Conservation (phyloP, 1,140 invertebrate genomes). For the Psilanteris sp. region DNA sequence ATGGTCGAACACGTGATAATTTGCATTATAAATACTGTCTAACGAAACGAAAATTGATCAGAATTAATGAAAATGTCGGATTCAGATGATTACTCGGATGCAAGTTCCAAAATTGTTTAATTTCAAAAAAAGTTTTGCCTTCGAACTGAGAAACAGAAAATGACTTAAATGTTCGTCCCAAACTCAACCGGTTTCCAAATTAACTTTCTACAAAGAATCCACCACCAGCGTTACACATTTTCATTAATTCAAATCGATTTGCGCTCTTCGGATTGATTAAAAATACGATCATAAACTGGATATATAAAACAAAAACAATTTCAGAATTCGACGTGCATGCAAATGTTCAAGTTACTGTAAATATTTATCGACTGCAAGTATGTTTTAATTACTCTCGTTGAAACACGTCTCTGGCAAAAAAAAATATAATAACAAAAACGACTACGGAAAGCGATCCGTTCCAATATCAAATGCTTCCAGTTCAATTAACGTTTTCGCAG, state of each 20-base stretch:
- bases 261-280: neutral
- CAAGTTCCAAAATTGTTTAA: too few relatives aligned
- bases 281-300: neutral
- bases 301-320: conserved; percentile 9
- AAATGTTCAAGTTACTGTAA: conserved; percentile 15
- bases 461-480: conserved; percentile 1
- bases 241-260: neutral
- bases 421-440: conserved; percentile 1
- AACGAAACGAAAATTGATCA: too few relatives aligned
- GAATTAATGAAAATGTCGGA: too few relatives aligned
- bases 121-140: too few relatives aligned
- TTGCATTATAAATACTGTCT: too few relatives aligned
- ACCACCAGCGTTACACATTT: too few relatives aligned
- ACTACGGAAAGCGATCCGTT: neutral
- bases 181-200: too few relatives aligned
- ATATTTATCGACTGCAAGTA: conserved; percentile 14
- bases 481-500: neutral
- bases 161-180: too few relatives aligned
- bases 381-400: conserved; percentile 10
- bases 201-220: too few relatives aligned
- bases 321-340: conserved; percentile 22
- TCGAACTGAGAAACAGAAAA: too few relatives aligned
- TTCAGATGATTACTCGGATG: too few relatives aligned
- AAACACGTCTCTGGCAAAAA: conserved; percentile 2
- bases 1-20: neutral